These are phyloP conservation scores for Penaeus japonicus DNA, from an alignment of 1,140 invertebrate genomes.

Conservation along the genomic window DNA sequence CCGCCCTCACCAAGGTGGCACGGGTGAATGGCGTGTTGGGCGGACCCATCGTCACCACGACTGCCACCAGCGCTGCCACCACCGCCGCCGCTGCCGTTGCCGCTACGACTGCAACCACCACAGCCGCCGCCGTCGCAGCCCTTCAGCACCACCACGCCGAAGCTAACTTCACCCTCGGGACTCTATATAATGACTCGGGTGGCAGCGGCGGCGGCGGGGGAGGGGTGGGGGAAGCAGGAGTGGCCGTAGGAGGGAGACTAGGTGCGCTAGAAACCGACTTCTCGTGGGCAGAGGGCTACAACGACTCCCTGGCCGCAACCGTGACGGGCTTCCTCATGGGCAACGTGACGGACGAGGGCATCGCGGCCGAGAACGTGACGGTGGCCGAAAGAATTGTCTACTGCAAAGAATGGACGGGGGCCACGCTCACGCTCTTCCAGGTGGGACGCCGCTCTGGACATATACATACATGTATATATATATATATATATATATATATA, in stretches of 20 bases:
- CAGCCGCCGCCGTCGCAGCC: neutral
- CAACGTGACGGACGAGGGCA: neutral
- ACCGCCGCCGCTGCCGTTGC: neutral
- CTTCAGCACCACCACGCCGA: neutral
- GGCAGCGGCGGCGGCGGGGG: neutral
- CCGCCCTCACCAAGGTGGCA: no score
- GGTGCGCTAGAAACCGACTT: neutral
- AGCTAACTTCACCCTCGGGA: neutral
- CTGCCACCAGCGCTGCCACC: neutral
- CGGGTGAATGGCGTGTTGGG: neutral
- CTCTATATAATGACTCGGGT: slow-evolving; percentile 18
- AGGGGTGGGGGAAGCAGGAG: neutral
- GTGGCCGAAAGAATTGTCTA: neutral
- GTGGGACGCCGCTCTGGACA: neutral
- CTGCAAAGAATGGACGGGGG: slow-evolving; percentile 27
- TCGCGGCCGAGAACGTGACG: neutral
- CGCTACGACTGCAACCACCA: neutral
- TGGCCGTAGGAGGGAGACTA: neutral
- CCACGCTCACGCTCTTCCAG: slow-evolving; percentile 69
- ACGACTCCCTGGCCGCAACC: neutral
- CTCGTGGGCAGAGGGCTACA: slow-evolving; percentile 17
- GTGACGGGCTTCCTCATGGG: neutral
- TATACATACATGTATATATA: neutral
- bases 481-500: neutral
- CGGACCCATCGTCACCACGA: neutral